A percentile compares a stretch with the other conserved stretches of the same genome.
These are phyloP conservation scores for Cinclus cinclus DNA, from an alignment of 2,113 vertebrate genomes.

Conservation along the genomic window DNA sequence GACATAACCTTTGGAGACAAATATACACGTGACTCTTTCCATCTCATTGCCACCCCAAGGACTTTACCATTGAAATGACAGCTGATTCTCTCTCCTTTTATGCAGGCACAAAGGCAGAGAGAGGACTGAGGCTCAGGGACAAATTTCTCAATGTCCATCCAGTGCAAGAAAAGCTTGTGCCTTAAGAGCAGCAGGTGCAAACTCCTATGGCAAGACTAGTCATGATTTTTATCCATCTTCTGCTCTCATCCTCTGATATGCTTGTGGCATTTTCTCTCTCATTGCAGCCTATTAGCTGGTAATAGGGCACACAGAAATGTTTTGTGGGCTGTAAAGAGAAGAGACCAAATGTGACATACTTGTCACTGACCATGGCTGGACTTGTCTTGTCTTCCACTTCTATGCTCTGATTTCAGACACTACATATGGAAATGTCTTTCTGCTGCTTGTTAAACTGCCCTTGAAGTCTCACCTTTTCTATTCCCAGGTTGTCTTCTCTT, in stretches of 20 bases:
- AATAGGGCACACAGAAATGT: not conserved
- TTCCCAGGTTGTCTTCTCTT: not conserved
- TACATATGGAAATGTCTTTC: not conserved
- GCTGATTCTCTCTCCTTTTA: not conserved
- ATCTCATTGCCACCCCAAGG: not conserved
- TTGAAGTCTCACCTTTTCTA: slow-evolving; percentile 12
- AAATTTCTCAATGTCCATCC: not conserved
- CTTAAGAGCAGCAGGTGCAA: not conserved
- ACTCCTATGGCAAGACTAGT: not conserved
- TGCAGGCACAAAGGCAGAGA: not conserved
- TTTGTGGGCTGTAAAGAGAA: not conserved
- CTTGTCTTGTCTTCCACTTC: not conserved
- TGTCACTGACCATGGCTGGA: not conserved
- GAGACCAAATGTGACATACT: not conserved
- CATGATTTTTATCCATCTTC: not conserved
- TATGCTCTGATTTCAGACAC: not conserved
- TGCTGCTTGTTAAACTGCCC: not conserved
- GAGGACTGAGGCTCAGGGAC: not conserved
- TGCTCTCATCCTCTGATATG: not conserved
- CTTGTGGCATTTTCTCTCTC: not conserved
- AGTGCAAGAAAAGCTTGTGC: not conserved
- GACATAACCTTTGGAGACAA: not conserved
- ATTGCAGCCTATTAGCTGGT: not conserved
- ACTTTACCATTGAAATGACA: not conserved
- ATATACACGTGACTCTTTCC: not conserved